Evolutionary conservation across 2,113 vertebrate genomes (phyloP), one percentile per base, ranked within the genome.

Genomic region (Podarcis cretensis): DNA sequence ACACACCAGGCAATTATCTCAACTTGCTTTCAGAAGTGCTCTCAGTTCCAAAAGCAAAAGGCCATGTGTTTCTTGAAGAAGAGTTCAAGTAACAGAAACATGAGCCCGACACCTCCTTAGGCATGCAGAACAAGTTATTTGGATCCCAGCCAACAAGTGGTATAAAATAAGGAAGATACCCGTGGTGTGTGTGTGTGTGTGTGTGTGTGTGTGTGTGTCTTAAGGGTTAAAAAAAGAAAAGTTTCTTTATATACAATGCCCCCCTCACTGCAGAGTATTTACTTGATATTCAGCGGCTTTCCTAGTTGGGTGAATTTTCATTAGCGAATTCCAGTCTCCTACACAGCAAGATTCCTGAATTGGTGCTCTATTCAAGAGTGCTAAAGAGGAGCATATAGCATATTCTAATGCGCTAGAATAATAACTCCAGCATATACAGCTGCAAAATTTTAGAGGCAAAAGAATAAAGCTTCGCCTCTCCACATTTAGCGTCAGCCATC

Each of bases 261-360:
- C 91, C 80, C 66, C 54, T 0, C 1, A 85, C 85, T 90, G 89
- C 85, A 91, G 77, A 85, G 84, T 30, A 27, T 23, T 89, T 94
- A 91, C 90, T 95, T 92, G 87, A 85, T 77, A 84, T 87, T 30
- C 84, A 90, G 86, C 68, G 81, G 87, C 88, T 94, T 92, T 0
- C 0, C 35, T 90, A 35, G 90, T 80, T 89, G 86, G 92, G 71
- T 81, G 43, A 77, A 18, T 86, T 78, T 86, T 40, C 35, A 95
- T 91, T 90, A 59, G 7, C 88, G 90, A 91, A 93, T 95, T 95
- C 91, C 89, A 89, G 76, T 30, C 88, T 94, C 84, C 81, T 76
- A 65, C 89, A 91, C 32, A 92, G 89, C 0, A 83, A 43, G 40
- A 86, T 76, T 91, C 73, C 77, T 87, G 81, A 91, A 81, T 5